Evolutionary conservation across 2,797 vertebrate species (phyloP).

Genomic region (Onychomys torridus): DNA sequence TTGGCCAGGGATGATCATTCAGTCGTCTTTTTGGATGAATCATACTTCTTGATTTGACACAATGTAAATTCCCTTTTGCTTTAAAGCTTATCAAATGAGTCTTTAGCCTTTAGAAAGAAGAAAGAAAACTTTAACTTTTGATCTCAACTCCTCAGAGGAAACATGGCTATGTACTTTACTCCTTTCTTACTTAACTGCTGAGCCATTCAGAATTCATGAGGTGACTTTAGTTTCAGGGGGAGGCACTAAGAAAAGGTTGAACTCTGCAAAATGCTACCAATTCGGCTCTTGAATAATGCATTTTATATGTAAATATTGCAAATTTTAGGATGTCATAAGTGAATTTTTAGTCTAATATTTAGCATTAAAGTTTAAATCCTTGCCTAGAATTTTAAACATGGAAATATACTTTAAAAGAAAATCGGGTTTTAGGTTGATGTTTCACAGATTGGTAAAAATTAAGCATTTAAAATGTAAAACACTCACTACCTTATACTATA

Average conservation of each 20-base stretch:
- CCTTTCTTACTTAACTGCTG: constrained; percentile 71
- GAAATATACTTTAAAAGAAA: constrained; percentile 78
- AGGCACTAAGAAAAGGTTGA: constrained; percentile 75
- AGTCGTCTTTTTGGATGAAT: background rate
- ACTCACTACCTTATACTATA: background rate
- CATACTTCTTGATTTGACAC: constrained; percentile 8
- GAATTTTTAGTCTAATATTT: constrained; percentile 87
- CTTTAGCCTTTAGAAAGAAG: background rate
- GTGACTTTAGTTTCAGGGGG: constrained; percentile 65
- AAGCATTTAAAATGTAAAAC: constrained; percentile 46
- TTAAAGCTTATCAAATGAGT: constrained; percentile 47
- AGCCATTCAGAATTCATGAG: constrained; percentile 79
- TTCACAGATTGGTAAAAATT: constrained; percentile 22
- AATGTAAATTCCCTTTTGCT: constrained; percentile 24
- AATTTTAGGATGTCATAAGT: constrained; percentile 84
- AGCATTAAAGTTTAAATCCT: constrained; percentile 87
- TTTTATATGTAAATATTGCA: constrained; percentile 85
- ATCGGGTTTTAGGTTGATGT: constrained; percentile 48
- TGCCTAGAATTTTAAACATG: constrained; percentile 79
- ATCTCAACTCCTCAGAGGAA: constrained; percentile 52
- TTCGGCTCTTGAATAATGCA: constrained; percentile 85
- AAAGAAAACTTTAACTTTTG: constrained; percentile 47
- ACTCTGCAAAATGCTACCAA: constrained; percentile 76
- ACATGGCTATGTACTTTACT: constrained; percentile 33
- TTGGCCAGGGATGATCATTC: background rate